These are phyloP conservation scores for Intellagama lesueurii DNA, from an alignment of 2,797 vertebrate genomes.

Conservation along the genomic window DNA sequence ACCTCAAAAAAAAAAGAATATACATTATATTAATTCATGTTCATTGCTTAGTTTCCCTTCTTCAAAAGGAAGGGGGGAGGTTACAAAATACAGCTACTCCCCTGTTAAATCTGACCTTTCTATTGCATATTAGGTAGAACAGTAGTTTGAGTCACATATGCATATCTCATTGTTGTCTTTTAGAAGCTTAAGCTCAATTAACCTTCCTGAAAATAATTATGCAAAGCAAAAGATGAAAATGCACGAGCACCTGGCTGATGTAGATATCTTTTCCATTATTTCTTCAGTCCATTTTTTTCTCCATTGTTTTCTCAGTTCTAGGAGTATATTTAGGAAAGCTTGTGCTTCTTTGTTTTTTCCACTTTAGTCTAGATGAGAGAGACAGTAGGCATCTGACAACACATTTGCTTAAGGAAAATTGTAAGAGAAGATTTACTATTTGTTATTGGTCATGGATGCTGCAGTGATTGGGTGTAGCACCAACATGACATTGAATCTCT, in stretches of 20 bases:
- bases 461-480: background rate
- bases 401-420: constrained; percentile 29
- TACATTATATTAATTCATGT: background rate
- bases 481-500: background rate
- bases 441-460: background rate
- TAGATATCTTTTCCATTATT: constrained; percentile 4
- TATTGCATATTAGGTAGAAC: constrained; percentile 4
- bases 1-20: background rate
- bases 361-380: constrained; percentile 12
- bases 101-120: constrained; percentile 18
- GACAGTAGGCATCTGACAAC: constrained; percentile 20
- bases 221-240: constrained; percentile 10
- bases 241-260: background rate
- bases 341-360: background rate
- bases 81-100: background rate
- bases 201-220: constrained; percentile 13
- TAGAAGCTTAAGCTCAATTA: constrained; percentile 29
- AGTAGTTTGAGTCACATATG: constrained; percentile 18
- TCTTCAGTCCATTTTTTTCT: constrained; percentile 5
- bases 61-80: background rate
- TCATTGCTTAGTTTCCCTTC: background rate
- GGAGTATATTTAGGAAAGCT: constrained; percentile 26
- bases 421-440: constrained; percentile 22
- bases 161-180: constrained; percentile 35
- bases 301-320: constrained; percentile 10